Evolutionary conservation across 1,140 invertebrate genomes (phyloP), one percentile per base, ranked within the genome.

Genomic region (Ceratina japonica): DNA sequence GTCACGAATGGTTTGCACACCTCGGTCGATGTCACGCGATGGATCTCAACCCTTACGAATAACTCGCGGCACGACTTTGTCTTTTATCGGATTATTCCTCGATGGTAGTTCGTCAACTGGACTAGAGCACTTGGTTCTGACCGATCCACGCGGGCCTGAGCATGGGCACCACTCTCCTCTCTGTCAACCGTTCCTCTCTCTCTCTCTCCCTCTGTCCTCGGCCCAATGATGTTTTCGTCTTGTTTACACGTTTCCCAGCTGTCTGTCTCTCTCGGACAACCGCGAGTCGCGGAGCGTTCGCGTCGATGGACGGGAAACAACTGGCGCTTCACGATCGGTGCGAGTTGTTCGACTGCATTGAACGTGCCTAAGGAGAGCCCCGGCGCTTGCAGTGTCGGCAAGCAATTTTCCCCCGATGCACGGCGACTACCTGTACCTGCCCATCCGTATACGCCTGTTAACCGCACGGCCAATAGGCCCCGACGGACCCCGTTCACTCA

Each of bases 251-350:
- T 22, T 3, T 22, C 15, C 51, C 1, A 27, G 22, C 31, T 70
- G 16, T 71, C 37, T 76, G 72, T 81, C 80, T 86, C 81, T 86
- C 69, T 86, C 84, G 77, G 76, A 80, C 80, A 58, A 83, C 66
- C 87, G 76, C 89, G 84, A 84, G 80, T 83, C 78, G 76, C 83
- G 89, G 87, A 91, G 89, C 85, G 87, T 87, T 89, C 91, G 89
- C 91, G 87, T 88, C 91, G 91, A 90, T 91, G 91, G 89, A 91
- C 90, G 90, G 87, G 87, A 91, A 88, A 91, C 87, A 88, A 92
- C 92, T 92, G 91, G 88, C 87, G 87, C 85, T 86, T 86, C 79
- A 75, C 86, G 87, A 88, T 87, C 84, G 66, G 63, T 79, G 79
- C 88, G 89, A 90, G 85, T 89, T 90, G 88, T 90, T 89, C 80